Base-by-base conservation (phyloP, 2,888 invertebrate species). In the Sphaerophoria taeniata region DNA sequence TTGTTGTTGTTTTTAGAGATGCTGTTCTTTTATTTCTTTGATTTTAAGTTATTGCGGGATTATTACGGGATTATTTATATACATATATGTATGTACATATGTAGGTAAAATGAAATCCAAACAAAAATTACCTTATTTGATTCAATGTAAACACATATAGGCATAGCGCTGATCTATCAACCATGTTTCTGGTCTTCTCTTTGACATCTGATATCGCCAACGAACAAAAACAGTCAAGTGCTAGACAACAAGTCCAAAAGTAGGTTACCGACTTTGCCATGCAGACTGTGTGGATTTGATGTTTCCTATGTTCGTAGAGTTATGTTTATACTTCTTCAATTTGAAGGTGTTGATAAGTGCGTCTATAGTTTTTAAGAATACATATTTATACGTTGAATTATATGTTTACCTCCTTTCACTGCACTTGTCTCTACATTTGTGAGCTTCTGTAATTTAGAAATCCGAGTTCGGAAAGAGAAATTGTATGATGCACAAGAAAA, bases 291-390 rank as follows among this genome's bases (percentile, higher is more conserved):
- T 24, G 24, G 12, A 67, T 24, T 24, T 2, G 24, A 24, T 16
- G 33, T 49, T 5, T 63, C 34, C 34, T 16, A 36, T 65, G 65
- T 14, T 36, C n/a, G 2, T 12, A 34, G 49, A 39, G 6, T 39
- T 39, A 24, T 24, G 24, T 43, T 43, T 43, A 36, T 34, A 16
- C 24, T 36, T 67, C 36, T 51, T 12, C n/a, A 49, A 49, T 51
- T 24, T 51, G 24, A 36, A 67, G 65, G 65, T 65, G 65, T 49
- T 49, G 49, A 33, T 51, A 34, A 65, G 34, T 65, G n/a, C 36
- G 24, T 51, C n/a, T 36, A 36, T 34, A 65, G 12, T 36, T 1
- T 39, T 1, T 39, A 39, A n/a, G n/a, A 39, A 39, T 39, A 43
- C 43, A 9, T 12, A 43, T 43, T 6, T 11, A 43, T 0, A 11